These are phyloP conservation scores for Busseola fusca DNA, from an alignment of 2,888 invertebrate species.

Conservation along the genomic window DNA sequence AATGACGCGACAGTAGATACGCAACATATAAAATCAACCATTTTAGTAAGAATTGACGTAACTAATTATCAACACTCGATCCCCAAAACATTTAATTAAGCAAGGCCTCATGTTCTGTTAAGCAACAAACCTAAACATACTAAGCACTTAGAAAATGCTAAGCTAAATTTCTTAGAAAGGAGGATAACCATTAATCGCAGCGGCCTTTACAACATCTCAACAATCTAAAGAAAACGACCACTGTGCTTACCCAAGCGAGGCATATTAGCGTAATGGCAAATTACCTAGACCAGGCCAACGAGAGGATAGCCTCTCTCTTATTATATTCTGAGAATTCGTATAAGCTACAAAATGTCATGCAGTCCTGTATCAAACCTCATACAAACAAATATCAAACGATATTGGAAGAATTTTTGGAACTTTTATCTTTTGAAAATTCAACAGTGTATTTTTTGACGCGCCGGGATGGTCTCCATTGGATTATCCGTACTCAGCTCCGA, in stretches of 20 bases:
- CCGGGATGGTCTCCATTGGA: no score
- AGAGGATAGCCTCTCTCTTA: slow-evolving; percentile 5
- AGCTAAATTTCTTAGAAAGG: slow-evolving; percentile 40
- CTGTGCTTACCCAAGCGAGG: slow-evolving; percentile 39
- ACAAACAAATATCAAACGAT: no score
- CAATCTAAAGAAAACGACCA: slow-evolving; percentile 47
- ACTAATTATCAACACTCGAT: neutral
- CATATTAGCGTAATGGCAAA: slow-evolving; percentile 53
- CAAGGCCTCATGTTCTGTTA: neutral
- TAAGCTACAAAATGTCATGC: no score
- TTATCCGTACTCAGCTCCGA: neutral
- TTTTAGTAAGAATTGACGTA: neutral
- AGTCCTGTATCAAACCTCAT: no score
- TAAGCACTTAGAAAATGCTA: slow-evolving; percentile 25
- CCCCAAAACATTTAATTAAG: neutral
- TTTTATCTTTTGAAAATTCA: no score
- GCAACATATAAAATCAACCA: no score
- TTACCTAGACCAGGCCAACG: slow-evolving; percentile 39
- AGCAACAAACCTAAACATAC: slow-evolving; percentile 13
- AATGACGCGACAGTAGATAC: neutral
- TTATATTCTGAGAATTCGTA: slow-evolving; percentile 7
- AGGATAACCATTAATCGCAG: slow-evolving; percentile 51
- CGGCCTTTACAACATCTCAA: slow-evolving; percentile 32
- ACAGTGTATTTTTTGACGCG: no score
- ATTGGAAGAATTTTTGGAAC: no score